Base-by-base conservation (phyloP, 1,140 invertebrate genomes). In the Eupristina koningsbergeri region DNA sequence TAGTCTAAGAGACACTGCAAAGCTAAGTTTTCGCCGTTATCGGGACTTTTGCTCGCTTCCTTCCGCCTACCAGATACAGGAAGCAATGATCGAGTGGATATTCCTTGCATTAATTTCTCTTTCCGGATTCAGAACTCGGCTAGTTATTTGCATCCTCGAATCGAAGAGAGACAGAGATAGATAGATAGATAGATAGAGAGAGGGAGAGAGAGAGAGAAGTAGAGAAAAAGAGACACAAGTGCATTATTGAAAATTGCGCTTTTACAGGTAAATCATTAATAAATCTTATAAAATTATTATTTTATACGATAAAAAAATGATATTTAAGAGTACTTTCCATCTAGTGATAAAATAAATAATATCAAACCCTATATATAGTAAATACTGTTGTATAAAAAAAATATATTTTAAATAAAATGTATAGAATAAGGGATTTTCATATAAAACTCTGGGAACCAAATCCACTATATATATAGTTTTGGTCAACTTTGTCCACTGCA, bases 11-110 rank as follows among this genome's bases (percentile, higher is more conserved):
- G 47, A 11, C 19, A 41, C 9, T 41, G 31, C 11, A 63, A 45
- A 78, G 58, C n/a, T 26, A 78, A 78, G 74, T 77, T 82, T 76
- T 82, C 58, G 36, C 17, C 74, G 61, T 36, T 67, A 71, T 71
- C 45, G 50, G n/a, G 61, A 82, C 73, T 82, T 82, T 82, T 67
- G 58, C 61, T 82, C 17, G n/a, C 81, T 64, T 63, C 58, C 71
- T 81, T 75, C 39, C 50, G 31, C 67, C 36, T 19, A 26, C 64
- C 34, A 36, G 7, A 29, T 61, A n/a, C 71, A 47, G 67, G 71
- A 81, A 64, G 80, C 71, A 63, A 81, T 81, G 80, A 75, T 13
- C 22, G 17, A 47, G 36, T 31, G 58, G 80, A 75, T 75, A 63
- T 75, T 75, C 11, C 36, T 64, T 61, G 29, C 36, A 34, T 13